Evolutionary conservation across 1,140 invertebrate genomes (phyloP).

Genomic region (Drosophila rufa): DNA sequence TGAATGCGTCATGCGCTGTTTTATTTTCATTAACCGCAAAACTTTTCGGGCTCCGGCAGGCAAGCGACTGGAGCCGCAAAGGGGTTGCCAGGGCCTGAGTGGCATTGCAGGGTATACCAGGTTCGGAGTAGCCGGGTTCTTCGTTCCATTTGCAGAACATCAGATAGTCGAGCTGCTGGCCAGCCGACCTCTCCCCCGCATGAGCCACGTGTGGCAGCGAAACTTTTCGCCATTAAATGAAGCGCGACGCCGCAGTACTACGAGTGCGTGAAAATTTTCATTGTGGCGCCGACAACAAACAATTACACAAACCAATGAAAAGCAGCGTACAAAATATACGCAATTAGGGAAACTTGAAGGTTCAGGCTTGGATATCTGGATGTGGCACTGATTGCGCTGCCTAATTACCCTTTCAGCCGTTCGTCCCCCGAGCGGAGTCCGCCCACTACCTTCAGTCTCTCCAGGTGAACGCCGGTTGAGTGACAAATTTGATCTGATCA

Average conservation of each 20-base stretch:
- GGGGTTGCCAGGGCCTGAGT: neutral
- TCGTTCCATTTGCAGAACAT: neutral
- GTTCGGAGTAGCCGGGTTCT: too few relatives aligned
- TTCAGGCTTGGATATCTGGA: conserved; percentile 5
- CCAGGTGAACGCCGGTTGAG: conserved; percentile 13
- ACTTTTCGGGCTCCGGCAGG: conserved; percentile 35
- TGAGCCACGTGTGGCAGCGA: neutral
- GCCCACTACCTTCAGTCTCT: neutral
- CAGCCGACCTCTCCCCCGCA: neutral
- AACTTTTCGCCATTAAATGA: conserved; percentile 64
- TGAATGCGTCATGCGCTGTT: conserved; percentile 30
- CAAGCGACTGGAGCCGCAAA: neutral
- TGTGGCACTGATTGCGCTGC: conserved; percentile 52
- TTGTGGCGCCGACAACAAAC: conserved; percentile 30
- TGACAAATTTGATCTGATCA: conserved; percentile 44
- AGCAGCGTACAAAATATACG: conserved; percentile 10
- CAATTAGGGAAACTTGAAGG: conserved; percentile 56
- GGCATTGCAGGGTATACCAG: neutral
- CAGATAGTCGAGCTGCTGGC: neutral
- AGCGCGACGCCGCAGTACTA: conserved; percentile 20
- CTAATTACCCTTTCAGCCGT: conserved; percentile 54
- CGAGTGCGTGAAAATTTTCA: conserved; percentile 58
- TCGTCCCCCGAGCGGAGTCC: neutral
- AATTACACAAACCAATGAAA: conserved; percentile 32
- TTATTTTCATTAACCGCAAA: conserved; percentile 73